Percentiles rank a stretch among this genome's conserved stretches.
phyloP scores from a whole-genome alignment of 2,113 vertebrate species.

The Dromiciops gliroides region DNA sequence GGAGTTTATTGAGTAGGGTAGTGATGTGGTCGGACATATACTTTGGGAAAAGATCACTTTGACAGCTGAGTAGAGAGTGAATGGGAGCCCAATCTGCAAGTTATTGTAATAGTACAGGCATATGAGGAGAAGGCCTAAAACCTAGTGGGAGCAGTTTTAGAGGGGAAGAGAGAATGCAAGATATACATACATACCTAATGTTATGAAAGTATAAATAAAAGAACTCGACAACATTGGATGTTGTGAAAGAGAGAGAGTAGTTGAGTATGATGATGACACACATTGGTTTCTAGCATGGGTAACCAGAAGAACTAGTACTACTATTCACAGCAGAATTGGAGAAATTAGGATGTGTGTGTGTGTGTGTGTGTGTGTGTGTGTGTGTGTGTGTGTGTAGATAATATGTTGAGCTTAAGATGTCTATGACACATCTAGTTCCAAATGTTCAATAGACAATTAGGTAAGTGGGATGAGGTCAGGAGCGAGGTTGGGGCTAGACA shows the following conservation, averaged over 20 bases:
- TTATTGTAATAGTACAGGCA: neutral
- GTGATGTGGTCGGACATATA: neutral
- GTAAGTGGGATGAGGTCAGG: too few species aligned
- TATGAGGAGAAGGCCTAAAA: neutral
- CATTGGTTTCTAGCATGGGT: too few species aligned
- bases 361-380: too few species aligned
- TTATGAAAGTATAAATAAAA: neutral
- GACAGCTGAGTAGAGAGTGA: neutral
- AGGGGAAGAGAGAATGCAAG: neutral
- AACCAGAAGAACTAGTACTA: too few species aligned
- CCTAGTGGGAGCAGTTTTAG: neutral
- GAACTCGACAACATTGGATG: neutral
- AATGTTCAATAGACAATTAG: too few species aligned
- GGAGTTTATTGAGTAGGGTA: neutral
- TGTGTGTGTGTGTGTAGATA: too few species aligned
- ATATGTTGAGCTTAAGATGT: too few species aligned
- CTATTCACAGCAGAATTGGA: too few species aligned
- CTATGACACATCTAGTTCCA: too few species aligned
- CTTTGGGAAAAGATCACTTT: neutral
- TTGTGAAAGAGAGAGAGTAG: neutral
- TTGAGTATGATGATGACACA: neutral
- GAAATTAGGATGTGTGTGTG: too few species aligned
- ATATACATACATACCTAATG: neutral
- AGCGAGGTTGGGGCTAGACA: too few species aligned
- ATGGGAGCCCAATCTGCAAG: neutral